A percentile compares a stretch with the other conserved stretches of the same genome.
Evolutionary conservation across 2,888 invertebrate genomes (phyloP).

Genomic region (Ormyrus rosae): DNA sequence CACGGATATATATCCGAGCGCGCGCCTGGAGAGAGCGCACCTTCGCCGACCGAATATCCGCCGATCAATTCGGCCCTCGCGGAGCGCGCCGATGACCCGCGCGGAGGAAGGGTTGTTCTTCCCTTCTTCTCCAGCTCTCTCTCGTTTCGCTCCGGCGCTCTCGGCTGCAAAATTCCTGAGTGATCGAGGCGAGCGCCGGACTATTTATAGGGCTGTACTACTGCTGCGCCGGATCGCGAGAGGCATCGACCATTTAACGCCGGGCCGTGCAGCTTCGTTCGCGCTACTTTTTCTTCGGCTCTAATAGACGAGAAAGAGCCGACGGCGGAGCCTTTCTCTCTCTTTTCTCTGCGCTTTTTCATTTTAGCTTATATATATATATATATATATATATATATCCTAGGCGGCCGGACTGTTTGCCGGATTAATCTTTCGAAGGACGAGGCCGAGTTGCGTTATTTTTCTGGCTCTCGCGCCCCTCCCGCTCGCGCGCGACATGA

Average conservation of each 20-base stretch:
- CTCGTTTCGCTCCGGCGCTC: conserved; percentile 7
- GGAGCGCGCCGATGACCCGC: background rate
- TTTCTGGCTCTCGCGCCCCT: background rate
- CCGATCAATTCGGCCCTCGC: background rate
- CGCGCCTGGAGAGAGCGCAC: too few species aligned
- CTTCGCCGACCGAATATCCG: too few species aligned
- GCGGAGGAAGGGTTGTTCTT: too few species aligned
- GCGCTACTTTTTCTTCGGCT: conserved; percentile 10
- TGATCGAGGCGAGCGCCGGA: background rate
- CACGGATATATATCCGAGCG: too few species aligned
- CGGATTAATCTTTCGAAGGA: too few species aligned
- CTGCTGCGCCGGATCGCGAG: conserved; percentile 22
- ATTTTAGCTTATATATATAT: too few species aligned
- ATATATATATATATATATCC: too few species aligned
- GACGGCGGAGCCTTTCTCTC: background rate
- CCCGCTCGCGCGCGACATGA: background rate
- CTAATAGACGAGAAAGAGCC: conserved; percentile 12
- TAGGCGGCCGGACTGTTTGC: too few species aligned
- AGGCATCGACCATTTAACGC: conserved; percentile 32
- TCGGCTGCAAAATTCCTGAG: too few species aligned
- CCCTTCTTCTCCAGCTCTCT: background rate
- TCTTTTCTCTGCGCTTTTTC: background rate
- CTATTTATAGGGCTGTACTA: conserved; percentile 48
- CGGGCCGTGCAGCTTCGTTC: conserved; percentile 17
- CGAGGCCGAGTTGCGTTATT: background rate